These are phyloP conservation scores for Drosophila varians DNA, from an alignment of 1,140 invertebrate species.

Conservation along the genomic window DNA sequence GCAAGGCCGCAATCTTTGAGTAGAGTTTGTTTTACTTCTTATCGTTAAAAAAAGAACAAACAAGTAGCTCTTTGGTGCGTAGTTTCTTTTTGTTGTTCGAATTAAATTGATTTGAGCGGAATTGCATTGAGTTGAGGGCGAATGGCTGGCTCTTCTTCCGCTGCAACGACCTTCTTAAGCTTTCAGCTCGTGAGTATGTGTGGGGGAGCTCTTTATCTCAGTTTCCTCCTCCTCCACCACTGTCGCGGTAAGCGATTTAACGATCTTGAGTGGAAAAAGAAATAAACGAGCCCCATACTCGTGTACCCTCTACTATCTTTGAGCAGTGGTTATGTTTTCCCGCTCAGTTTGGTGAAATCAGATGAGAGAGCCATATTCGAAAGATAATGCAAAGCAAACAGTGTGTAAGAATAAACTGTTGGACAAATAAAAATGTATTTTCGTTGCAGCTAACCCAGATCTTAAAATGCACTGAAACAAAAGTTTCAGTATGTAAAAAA, in stretches of 20 bases:
- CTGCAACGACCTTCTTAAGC: conserved; percentile 33
- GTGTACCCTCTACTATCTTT: conserved; percentile 23
- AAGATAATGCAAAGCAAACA: conserved; percentile 20
- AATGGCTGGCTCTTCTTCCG: conserved; percentile 7
- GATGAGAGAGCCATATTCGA: not conserved
- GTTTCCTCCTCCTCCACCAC: conserved; percentile 1
- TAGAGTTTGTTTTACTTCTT: conserved; percentile 66
- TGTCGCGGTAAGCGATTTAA: conserved; percentile 48
- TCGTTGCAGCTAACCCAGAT: conserved; percentile 3
- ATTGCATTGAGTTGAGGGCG: conserved; percentile 21
- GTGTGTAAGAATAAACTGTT: conserved; percentile 13
- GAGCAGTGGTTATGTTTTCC: not conserved
- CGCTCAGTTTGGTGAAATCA: not conserved
- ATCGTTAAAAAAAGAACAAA: conserved; percentile 43
- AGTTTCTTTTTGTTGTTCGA: conserved; percentile 2
- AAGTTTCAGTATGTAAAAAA: not conserved
- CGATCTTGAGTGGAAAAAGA: conserved; percentile 45
- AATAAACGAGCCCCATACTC: conserved; percentile 26
- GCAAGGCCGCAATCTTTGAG: conserved; percentile 37
- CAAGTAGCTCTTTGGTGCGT: conserved; percentile 38
- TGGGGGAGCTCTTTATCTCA: not conserved
- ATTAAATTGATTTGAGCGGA: conserved; percentile 16
- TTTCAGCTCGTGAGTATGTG: conserved; percentile 1
- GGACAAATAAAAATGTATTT: conserved; percentile 25
- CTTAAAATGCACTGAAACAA: not conserved